phyloP scores from a whole-genome alignment of 2,888 invertebrate species.

The Punctoribates punctum region DNA sequence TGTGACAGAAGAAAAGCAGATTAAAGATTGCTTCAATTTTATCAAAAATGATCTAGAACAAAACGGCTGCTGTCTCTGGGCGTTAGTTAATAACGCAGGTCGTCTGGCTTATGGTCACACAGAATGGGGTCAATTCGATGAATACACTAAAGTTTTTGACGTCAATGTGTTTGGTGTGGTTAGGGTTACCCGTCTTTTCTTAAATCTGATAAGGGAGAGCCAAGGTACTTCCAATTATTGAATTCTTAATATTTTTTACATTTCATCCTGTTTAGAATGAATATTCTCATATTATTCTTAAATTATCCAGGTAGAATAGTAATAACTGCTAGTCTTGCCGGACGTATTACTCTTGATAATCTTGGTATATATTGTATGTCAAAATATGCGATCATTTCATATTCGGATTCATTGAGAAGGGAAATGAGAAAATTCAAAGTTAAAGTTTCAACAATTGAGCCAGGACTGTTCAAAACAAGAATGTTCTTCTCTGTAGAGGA shows the following conservation, averaged over 20 bases:
- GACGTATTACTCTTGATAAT: neutral
- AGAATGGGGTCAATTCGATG: constrained; percentile 56
- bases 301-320: constrained; percentile 50
- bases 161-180: constrained; percentile 52
- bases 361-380: constrained; percentile 51
- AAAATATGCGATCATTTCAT: constrained; percentile 51
- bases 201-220: constrained; percentile 51
- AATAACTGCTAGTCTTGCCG: constrained; percentile 51
- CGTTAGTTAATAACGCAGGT: constrained; percentile 58
- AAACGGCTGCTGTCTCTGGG: constrained; percentile 54
- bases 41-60: constrained; percentile 30
- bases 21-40: constrained; percentile 45
- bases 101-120: constrained; percentile 55
- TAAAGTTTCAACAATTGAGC: constrained; percentile 51
- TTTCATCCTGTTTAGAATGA: neutral
- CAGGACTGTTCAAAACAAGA: constrained; percentile 50
- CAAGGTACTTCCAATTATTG: constrained; percentile 42
- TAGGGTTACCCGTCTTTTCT: constrained; percentile 51
- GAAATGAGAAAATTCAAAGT: constrained; percentile 52
- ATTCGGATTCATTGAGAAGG: constrained; percentile 51
- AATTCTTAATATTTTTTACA: neutral
- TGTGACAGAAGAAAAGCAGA: constrained; percentile 52
- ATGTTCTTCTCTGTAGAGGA: neutral
- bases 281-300: neutral
- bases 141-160: constrained; percentile 51